These are phyloP conservation scores for Eristalis tenax DNA, from an alignment of 2,888 invertebrate genomes.

Conservation along the genomic window DNA sequence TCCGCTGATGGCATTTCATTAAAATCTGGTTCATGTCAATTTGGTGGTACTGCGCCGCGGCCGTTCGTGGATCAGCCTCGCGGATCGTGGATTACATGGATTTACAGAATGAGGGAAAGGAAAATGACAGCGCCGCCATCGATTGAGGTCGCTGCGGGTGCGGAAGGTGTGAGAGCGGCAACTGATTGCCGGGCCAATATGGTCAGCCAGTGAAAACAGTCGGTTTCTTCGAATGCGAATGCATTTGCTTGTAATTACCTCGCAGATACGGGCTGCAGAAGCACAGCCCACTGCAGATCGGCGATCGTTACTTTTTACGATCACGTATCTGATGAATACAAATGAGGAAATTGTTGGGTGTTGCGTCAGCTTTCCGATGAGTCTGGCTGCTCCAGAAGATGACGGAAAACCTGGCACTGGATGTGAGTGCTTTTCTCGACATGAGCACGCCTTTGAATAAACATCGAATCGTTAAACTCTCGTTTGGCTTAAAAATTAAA, in stretches of 20 bases:
- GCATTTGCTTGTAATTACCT: constrained; percentile 11
- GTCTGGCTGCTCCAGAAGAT: not conserved
- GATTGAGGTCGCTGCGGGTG: constrained; percentile 23
- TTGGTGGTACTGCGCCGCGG: constrained; percentile 12
- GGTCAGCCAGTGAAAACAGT: constrained; percentile 27
- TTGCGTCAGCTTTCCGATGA: not conserved
- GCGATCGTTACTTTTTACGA: constrained; percentile 11
- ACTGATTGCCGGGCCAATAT: not conserved
- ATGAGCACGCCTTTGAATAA: not conserved
- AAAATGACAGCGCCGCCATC: constrained; percentile 6
- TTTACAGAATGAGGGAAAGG: constrained; percentile 21
- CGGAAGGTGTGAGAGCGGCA: too few relatives aligned
- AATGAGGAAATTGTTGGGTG: not conserved
- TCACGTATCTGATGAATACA: not conserved
- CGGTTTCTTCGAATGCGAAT: not conserved
- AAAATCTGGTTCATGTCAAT: not conserved
- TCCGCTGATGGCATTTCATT: not conserved
- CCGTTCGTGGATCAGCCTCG: constrained; percentile 2
- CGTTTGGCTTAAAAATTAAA: not conserved
- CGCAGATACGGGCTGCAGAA: not conserved
- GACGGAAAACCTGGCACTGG: not conserved
- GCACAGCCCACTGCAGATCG: not conserved
- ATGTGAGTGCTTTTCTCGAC: not conserved
- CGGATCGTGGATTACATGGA: constrained; percentile 33
- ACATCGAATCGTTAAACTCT: not conserved